phyloP scores from a whole-genome alignment of 2,797 vertebrate genomes.

The Bryconaethiops microstoma region DNA sequence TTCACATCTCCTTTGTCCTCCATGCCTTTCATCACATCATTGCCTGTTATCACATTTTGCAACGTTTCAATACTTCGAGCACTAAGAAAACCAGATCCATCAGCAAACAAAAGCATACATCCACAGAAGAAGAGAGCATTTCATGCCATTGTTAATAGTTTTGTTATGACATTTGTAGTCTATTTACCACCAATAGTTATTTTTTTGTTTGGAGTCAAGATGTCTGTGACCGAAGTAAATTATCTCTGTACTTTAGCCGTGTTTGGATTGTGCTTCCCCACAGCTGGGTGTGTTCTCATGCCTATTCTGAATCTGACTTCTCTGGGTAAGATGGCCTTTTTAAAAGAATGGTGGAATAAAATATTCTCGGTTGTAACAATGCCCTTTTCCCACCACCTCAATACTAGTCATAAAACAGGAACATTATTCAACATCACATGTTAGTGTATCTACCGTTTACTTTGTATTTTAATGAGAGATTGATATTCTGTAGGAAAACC shows the following conservation, averaged over 20 bases:
- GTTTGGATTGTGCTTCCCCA: conserved; percentile 33
- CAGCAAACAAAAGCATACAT: conserved; percentile 59
- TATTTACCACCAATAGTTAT: conserved; percentile 64
- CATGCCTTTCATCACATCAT: conserved; percentile 40
- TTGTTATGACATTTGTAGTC: conserved; percentile 55
- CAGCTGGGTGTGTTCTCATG: conserved; percentile 8
- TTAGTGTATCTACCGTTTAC: too few species aligned
- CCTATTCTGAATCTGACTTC: conserved; percentile 28
- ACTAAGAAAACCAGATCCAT: conserved; percentile 52
- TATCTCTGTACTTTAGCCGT: conserved; percentile 55
- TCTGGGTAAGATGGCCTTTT: conserved; percentile 24
- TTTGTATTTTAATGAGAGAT: too few species aligned
- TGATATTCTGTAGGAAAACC: too few species aligned
- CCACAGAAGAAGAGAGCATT: conserved; percentile 70
- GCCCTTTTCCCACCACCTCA: too few species aligned
- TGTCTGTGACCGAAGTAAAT: background rate
- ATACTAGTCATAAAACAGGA: too few species aligned
- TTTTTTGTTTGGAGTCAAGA: conserved; percentile 15
- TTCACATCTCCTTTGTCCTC: background rate
- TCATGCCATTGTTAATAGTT: conserved; percentile 64
- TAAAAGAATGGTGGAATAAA: conserved; percentile 11
- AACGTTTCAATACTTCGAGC: conserved; percentile 61
- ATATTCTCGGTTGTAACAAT: too few species aligned
- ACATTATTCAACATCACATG: too few species aligned
- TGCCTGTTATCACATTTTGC: conserved; percentile 62